Evolutionary conservation across 23 tunicate species (phyloP), one percentile per base, ranked within the genome.

Genomic region (Trididemnum miniatum): DNA sequence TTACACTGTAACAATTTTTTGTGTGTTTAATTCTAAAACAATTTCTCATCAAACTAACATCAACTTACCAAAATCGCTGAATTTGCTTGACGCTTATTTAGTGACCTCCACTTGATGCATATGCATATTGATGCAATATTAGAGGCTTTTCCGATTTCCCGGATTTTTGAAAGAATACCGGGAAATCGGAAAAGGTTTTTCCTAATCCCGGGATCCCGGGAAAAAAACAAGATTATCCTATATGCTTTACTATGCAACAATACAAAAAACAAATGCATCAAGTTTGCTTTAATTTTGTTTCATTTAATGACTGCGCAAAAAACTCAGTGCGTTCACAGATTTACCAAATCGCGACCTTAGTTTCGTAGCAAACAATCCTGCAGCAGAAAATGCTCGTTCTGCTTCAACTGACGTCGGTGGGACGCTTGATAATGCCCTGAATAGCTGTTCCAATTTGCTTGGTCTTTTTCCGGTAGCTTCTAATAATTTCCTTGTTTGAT

Each of bases 391-490:
- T 22, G 66, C 38, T 52, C 67, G 66, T 77, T 54, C 82, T 77
- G 66, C 82, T 30, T 77, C 82, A 12, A 77, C 82, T 77, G 82
- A 54, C 32, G 67, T 77, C 35, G 67, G 82, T 77, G 82, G 67
- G 38, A 77, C 54, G 82, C 82, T 77, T 26, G 28, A 57, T 77
- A 54, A 54, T 4, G 67, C 82, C 2, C 35, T 77, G 82, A 52
- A 51, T 5, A 77, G 67, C 67, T 77, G 82, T 25, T 77, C 82
- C 82, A 54, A 54, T 52, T 77, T 77, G 82, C 82, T 54, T 77
- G 82, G 82, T 54, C 82, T 77, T 77, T 74, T 26, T 77, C 40
- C 82, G 4, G 82, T 77, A 54, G 66, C 82, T 77, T 77, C 82
- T 54, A 77, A 29, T 31, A 77, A 34, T 77, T 29, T 54, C 66